Base-by-base conservation (phyloP, 2,888 invertebrate genomes). In the Heliconius charithonia region DNA sequence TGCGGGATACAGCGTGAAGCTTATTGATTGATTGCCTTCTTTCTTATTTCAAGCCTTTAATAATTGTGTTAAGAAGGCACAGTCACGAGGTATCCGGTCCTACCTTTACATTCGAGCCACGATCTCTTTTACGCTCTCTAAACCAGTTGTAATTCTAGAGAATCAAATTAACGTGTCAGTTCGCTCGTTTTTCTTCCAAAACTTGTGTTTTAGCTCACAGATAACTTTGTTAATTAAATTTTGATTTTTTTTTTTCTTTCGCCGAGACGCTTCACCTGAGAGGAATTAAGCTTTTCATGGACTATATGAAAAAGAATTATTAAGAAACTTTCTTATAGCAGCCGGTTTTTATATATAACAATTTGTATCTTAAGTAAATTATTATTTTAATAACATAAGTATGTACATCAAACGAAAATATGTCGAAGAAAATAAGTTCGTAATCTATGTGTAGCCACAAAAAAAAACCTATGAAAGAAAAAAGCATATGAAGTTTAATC, bases 151-250 rank as follows among this genome's bases (percentile, higher is more conserved):
- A 94, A 93, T 92, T 91, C 91, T 87, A 89, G 85, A 85, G 87
- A 93, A 94, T 93, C 91, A 89, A 94, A 93, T 95, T 94, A 93
- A 91, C 92, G 92, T 90, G 93, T 92, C 91, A 90, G 89, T 88
- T 90, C 87, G 86, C 90, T 91, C 94, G 92, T 93, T 95, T 93
- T 94, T 93, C 93, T 93, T 91, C 81, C 85, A 85, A 89, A 95
- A 94, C 94, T 95, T 94, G 92, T 92, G 91, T 94, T 94, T 94
- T 91, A 93, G 91, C 92, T 88, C 82, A 82, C 85, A 89, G 91
- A 91, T 89, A 94, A 94, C 92, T 94, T 94, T 91, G 93, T 93
- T 94, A 94, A 93, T 94, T 94, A 92, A 93, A 93, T 94, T 93
- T 93, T 91, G 87, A 91, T 92, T 93, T 92, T 92, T 90, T 92